A percentile compares a stretch with the other conserved stretches of the same genome.
phyloP scores from a whole-genome alignment of 1,140 invertebrate genomes.

The Hylaeus volcanicus region DNA sequence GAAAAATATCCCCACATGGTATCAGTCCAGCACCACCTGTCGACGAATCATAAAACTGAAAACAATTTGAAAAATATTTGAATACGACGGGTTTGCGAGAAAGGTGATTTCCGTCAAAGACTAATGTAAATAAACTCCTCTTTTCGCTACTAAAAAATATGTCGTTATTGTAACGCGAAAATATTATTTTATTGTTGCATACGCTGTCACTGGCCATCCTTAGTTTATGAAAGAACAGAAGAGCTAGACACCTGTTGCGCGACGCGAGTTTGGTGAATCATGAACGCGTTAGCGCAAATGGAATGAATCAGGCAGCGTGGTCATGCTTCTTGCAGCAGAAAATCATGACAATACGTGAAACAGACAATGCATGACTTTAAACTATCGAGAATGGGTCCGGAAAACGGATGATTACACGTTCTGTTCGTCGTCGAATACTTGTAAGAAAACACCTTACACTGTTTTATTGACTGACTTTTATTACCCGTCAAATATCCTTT shows the following conservation, averaged over 20 bases:
- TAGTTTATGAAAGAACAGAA: background rate
- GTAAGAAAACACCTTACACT: background rate
- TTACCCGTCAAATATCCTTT: background rate
- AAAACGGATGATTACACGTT: background rate
- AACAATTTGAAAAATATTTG: background rate
- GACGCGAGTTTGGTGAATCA: background rate
- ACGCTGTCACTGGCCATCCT: background rate
- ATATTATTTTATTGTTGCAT: no score
- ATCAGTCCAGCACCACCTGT: conserved; percentile 24
- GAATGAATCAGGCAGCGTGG: background rate
- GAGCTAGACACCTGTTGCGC: conserved; percentile 4
- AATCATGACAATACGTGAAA: background rate
- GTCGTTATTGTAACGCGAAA: background rate
- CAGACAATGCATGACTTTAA: background rate
- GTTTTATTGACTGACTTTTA: background rate
- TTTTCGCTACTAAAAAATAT: no score
- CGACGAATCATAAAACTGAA: background rate
- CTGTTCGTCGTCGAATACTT: background rate
- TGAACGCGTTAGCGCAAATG: background rate
- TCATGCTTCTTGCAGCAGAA: background rate
- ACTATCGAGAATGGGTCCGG: background rate
- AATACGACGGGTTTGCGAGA: background rate
- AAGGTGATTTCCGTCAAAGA: no score
- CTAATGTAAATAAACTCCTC: no score
- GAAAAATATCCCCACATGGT: background rate